Evolutionary conservation across 37 sponge, comb jelly and placozoan genomes (phyloP).

Genomic region (Bolinopsis microptera): DNA sequence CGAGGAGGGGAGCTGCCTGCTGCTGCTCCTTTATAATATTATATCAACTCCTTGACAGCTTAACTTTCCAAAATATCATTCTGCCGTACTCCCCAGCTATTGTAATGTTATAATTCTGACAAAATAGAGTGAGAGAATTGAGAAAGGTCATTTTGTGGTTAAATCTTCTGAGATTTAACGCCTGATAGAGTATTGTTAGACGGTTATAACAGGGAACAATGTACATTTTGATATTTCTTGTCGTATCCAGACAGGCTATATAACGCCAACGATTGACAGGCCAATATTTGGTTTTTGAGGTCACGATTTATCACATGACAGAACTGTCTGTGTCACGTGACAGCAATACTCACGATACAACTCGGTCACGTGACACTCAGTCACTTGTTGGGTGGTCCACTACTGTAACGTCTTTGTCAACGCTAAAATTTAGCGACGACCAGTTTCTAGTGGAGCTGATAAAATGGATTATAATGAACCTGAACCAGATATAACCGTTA

Average conservation of each 20-base stretch:
- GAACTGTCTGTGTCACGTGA: too few relatives aligned
- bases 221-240: not conserved
- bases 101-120: not conserved
- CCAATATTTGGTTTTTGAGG: not conserved
- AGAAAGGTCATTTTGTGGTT: not conserved
- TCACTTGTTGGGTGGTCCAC: too few relatives aligned
- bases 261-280: not conserved
- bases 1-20: not conserved
- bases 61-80: not conserved
- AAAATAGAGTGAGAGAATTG: not conserved
- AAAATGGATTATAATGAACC: too few relatives aligned
- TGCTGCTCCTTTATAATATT: too few relatives aligned
- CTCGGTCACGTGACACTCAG: too few relatives aligned
- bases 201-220: not conserved
- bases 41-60: not conserved
- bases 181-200: not conserved
- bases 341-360: too few relatives aligned
- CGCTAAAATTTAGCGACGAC: too few relatives aligned
- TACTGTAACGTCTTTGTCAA: too few relatives aligned
- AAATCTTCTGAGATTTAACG: not conserved
- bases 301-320: too few relatives aligned
- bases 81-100: not conserved
- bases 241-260: not conserved
- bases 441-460: too few relatives aligned
- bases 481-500: too few relatives aligned